Conservation (phyloP, 2,888 invertebrate species). For the Ichneumoninae sp. region DNA sequence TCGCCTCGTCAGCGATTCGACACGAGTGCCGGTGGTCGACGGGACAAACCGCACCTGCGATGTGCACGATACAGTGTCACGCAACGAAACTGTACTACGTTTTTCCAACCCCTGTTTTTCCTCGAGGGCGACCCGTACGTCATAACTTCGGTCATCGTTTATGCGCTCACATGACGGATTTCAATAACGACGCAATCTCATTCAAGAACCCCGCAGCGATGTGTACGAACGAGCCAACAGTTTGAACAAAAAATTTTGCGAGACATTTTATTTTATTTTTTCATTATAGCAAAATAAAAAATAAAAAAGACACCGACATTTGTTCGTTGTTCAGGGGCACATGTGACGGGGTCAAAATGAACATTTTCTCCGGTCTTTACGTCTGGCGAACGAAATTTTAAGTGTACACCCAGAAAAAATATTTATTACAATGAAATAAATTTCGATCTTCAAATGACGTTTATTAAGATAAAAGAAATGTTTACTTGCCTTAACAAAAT, state of each 20-base stretch:
- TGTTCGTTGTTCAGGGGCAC: too few relatives aligned
- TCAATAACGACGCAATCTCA: constrained; percentile 70
- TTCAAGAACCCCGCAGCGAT: constrained; percentile 54
- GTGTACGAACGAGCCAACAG: not conserved
- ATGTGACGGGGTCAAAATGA: too few relatives aligned
- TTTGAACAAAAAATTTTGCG: not conserved
- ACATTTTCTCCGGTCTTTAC: too few relatives aligned
- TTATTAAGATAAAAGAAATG: too few relatives aligned
- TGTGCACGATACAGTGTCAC: constrained; percentile 14
- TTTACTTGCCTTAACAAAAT: too few relatives aligned
- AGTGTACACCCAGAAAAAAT: too few relatives aligned
- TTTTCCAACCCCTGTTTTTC: constrained; percentile 5
- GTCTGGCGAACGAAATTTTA: too few relatives aligned
- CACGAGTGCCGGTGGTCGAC: constrained; percentile 41
- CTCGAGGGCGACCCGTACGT: constrained; percentile 65
- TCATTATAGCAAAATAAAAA: not conserved
- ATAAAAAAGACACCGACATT: not conserved
- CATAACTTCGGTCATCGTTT: constrained; percentile 64
- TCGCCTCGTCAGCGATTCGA: constrained; percentile 43
- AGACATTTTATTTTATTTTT: too few relatives aligned
- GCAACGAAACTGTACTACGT: not conserved
- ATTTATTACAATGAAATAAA: too few relatives aligned
- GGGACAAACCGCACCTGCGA: constrained; percentile 62
- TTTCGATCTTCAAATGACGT: too few relatives aligned
- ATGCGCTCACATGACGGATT: constrained; percentile 56